phyloP scores from a whole-genome alignment of 2,888 invertebrate genomes.

The Diaphora mendica region DNA sequence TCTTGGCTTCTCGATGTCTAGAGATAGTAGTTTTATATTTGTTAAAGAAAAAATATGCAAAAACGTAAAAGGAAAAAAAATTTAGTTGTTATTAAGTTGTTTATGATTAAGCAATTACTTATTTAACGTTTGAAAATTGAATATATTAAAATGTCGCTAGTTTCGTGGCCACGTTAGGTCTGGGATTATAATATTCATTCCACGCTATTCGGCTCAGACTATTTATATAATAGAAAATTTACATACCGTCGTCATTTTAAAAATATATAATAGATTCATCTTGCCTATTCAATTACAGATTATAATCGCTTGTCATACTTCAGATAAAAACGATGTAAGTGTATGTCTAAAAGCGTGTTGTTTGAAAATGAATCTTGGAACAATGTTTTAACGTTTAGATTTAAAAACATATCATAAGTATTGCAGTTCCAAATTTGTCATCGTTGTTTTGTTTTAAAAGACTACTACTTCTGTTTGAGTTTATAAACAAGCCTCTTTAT shows the following conservation, averaged over 20 bases:
- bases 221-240: constrained; percentile 38
- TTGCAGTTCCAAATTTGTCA: not conserved
- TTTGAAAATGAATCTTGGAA: not conserved
- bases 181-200: constrained; percentile 28
- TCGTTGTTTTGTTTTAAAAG: not conserved
- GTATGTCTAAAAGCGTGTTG: not conserved
- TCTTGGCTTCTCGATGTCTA: too few species aligned
- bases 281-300: constrained; percentile 36
- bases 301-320: constrained; percentile 6
- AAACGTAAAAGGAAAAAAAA: too few species aligned
- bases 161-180: not conserved
- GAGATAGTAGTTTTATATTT: too few species aligned
- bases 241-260: constrained; percentile 34
- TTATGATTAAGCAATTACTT: too few species aligned
- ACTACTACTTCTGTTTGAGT: not conserved
- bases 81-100: too few species aligned
- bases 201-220: constrained; percentile 28
- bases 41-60: too few species aligned
- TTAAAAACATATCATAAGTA: not conserved
- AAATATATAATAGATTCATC: constrained; percentile 32
- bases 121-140: too few species aligned
- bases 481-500: too few species aligned
- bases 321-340: not conserved
- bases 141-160: not conserved
- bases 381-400: not conserved